Percentiles rank a stretch among this genome's conserved stretches.
phyloP scores from a whole-genome alignment of 2,888 invertebrate genomes.

The Resseliella maxima region DNA sequence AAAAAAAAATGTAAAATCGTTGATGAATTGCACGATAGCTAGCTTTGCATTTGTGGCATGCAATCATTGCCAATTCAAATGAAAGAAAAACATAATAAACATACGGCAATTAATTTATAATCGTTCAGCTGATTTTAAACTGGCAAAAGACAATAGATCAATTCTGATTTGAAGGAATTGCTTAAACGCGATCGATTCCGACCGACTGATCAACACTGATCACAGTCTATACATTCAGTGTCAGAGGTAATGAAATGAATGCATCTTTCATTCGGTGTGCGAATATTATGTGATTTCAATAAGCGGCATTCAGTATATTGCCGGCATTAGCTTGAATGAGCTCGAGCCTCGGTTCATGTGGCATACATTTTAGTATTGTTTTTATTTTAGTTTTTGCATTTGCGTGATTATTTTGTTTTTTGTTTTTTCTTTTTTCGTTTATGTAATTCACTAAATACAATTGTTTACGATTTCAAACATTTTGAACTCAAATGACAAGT shows the following conservation, averaged over 20 bases:
- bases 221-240: background rate
- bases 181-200: too few species aligned
- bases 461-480: background rate
- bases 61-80: background rate
- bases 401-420: background rate
- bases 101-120: background rate
- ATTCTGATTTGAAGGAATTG: too few species aligned
- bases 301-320: background rate
- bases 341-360: background rate
- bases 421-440: background rate
- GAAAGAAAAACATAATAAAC: background rate
- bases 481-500: background rate
- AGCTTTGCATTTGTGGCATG: background rate
- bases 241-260: background rate
- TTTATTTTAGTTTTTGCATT: too few species aligned
- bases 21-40: too few species aligned
- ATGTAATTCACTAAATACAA: background rate
- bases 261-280: background rate
- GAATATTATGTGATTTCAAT: background rate
- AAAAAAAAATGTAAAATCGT: too few species aligned
- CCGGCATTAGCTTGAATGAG: background rate
- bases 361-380: conserved; percentile 44
- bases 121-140: background rate
- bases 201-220: conserved; percentile 1
- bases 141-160: background rate